phyloP scores from a whole-genome alignment of 2,888 invertebrate genomes.

The Liodrosophila aerea region DNA sequence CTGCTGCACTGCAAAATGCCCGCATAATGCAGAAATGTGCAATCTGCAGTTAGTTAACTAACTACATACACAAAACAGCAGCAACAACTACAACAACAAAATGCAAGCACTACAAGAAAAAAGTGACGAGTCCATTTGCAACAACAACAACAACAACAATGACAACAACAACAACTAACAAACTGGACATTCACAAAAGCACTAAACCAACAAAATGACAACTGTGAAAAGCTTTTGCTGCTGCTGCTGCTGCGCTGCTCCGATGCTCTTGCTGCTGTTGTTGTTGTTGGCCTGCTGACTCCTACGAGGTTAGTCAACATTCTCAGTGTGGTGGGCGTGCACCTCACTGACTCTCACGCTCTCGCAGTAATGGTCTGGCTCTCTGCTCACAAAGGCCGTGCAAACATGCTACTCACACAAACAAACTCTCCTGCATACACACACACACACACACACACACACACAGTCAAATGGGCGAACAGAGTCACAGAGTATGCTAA shows the following conservation, averaged over 20 bases:
- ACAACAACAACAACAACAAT: conserved; percentile 21
- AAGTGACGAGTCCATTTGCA: conserved; percentile 58
- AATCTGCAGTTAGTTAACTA: conserved; percentile 67
- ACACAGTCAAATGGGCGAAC: conserved; percentile 14
- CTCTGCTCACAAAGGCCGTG: conserved; percentile 59
- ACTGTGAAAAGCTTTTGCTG: conserved; percentile 35
- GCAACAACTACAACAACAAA: conserved; percentile 24
- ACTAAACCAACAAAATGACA: conserved; percentile 58
- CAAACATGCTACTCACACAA: conserved; percentile 58
- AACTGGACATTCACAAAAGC: conserved; percentile 70
- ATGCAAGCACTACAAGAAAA: conserved; percentile 28
- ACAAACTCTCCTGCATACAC: conserved; percentile 23
- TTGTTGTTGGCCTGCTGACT: conserved; percentile 13
- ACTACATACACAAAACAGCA: conserved; percentile 41
- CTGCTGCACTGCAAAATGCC: conserved; percentile 37
- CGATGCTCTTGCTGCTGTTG: conserved; percentile 7
- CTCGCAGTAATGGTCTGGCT: conserved; percentile 38
- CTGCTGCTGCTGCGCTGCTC: conserved; percentile 8
- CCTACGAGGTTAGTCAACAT: conserved; percentile 23
- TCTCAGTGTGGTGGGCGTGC: conserved; percentile 22
- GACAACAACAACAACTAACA: conserved; percentile 32
- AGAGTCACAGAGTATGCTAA: conserved; percentile 50
- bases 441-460: conserved; percentile 11
- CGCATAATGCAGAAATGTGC: conserved; percentile 54
- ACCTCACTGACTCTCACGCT: conserved; percentile 16